Base-by-base conservation (phyloP, 2,797 vertebrate species). In the Dendrocincla tyrannina region DNA sequence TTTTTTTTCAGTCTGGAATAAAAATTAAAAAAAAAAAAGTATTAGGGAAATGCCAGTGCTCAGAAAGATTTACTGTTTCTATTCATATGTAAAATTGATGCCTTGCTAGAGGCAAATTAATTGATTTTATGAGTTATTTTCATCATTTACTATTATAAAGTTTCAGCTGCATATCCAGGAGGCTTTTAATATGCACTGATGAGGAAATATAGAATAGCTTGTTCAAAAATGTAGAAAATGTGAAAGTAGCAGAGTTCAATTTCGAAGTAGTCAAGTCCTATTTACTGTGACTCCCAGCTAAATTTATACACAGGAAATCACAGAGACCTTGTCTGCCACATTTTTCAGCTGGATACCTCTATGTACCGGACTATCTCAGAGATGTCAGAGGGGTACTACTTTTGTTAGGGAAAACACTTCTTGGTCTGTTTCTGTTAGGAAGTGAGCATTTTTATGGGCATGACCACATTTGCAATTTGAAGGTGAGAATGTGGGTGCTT, bases 51-150 rank as follows among this genome's bases (percentile, higher is more conserved):
- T 59, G 47, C 9, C 32, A 82, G 15, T 25, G 11, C 19, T 87
- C 18, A 52, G 35, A 91, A 87, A 87, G 44, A 77, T 72, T 79
- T 87, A 73, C 19, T 79, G 11, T 6, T 85, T 91, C 59, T 56
- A 35, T 79, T 92, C 41, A 17, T 82, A 88, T 53, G 23, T 80
- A 85, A 89, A 94, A 89, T 52, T 73, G n/a, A 91, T 91, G 46
- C 3, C 17, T 92, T 80, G 84, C 66, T 77, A 56, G 66, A 88
- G 42, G 66, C 55, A 89, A 80, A 81, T 78, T 74, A 95, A 88
- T 94, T 79, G 81, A 93, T 94, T 94, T 88, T 86, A 70, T 85
- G 76, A 89, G 47, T 85, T 92, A 80, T 83, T 92, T 88, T 88
- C 76, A 72, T 47, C 39, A 69, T 91, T 80, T 89, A 59, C 35